A percentile compares a stretch with the other conserved stretches of the same genome.
Conservation (phyloP, 53 echinoderm and acorn worm species). For the Actinopyga echinites region DNA sequence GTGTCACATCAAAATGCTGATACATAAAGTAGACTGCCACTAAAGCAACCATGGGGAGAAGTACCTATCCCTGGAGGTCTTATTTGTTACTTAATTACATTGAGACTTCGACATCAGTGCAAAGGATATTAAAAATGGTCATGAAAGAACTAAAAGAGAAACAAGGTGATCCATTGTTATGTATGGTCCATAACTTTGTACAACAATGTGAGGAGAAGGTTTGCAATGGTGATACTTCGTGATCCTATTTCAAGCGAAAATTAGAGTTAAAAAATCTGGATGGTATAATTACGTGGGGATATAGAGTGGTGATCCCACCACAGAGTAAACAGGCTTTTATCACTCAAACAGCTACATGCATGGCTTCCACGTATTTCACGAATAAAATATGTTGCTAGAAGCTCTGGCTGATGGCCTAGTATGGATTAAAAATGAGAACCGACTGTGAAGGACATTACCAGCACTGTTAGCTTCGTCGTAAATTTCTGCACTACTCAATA, state of each 20-base stretch:
- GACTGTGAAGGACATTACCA: neutral
- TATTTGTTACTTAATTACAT: neutral
- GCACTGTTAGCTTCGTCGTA: conserved; percentile 34
- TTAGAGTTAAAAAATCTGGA: conserved; percentile 25
- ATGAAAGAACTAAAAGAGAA: too few relatives aligned
- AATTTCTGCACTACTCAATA: conserved; percentile 48
- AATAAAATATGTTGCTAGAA: conserved; percentile 35
- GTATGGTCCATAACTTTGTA: neutral
- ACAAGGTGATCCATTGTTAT: neutral
- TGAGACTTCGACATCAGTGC: neutral
- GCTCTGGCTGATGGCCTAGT: conserved; percentile 57
- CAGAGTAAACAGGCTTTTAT: conserved; percentile 36
- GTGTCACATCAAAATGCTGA: conserved; percentile 50
- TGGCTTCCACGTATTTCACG: conserved; percentile 51
- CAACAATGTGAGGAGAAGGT: neutral
- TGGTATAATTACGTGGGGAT: conserved; percentile 53
- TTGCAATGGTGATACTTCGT: conserved; percentile 19
- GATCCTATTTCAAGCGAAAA: conserved; percentile 37
- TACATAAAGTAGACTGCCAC: neutral
- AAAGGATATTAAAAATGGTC: neutral
- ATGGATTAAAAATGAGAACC: conserved; percentile 44
- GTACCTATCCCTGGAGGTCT: conserved; percentile 3
- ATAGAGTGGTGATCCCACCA: conserved; percentile 42
- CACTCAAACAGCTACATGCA: conserved; percentile 53
- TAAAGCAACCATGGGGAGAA: neutral